A percentile compares a stretch with the other conserved stretches of the same genome.
Conservation (phyloP, 2,888 invertebrate species). For the Drosophila nigricruria region DNA sequence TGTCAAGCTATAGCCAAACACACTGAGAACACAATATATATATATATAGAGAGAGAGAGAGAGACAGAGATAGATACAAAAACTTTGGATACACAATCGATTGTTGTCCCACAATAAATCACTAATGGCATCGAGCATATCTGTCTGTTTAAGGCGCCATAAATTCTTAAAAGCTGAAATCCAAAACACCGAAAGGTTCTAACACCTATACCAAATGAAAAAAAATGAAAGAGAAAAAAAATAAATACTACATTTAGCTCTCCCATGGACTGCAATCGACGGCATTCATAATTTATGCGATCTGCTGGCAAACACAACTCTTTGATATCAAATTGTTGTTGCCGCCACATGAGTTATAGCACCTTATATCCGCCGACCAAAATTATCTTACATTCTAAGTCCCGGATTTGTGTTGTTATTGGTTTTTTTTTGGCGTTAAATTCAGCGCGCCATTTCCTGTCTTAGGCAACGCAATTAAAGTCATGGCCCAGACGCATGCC, state of each 20-base stretch:
- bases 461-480: constrained; percentile 43
- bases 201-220: constrained; percentile 61
- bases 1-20: constrained; percentile 61
- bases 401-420: constrained; percentile 26
- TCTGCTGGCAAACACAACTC: constrained; percentile 50
- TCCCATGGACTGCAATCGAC: constrained; percentile 46
- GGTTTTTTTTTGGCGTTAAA: constrained; percentile 9
- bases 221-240: not conserved
- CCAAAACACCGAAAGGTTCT: constrained; percentile 65
- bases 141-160: constrained; percentile 76
- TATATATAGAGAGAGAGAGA: not conserved
- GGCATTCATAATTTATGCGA: constrained; percentile 71
- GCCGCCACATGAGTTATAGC: constrained; percentile 72
- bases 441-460: constrained; percentile 48
- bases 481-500: constrained; percentile 41
- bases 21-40: constrained; percentile 4
- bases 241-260: constrained; percentile 21
- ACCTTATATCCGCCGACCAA: constrained; percentile 67
- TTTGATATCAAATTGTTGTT: constrained; percentile 77
- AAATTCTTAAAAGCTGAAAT: constrained; percentile 60
- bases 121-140: constrained; percentile 70
- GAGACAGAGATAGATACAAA: not conserved
- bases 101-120: constrained; percentile 75
- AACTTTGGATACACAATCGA: constrained; percentile 51
- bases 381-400: constrained; percentile 36